Evolutionary conservation across 2,888 invertebrate genomes (phyloP), one percentile per base, ranked within the genome.

Genomic region (Tineola bisselliella): DNA sequence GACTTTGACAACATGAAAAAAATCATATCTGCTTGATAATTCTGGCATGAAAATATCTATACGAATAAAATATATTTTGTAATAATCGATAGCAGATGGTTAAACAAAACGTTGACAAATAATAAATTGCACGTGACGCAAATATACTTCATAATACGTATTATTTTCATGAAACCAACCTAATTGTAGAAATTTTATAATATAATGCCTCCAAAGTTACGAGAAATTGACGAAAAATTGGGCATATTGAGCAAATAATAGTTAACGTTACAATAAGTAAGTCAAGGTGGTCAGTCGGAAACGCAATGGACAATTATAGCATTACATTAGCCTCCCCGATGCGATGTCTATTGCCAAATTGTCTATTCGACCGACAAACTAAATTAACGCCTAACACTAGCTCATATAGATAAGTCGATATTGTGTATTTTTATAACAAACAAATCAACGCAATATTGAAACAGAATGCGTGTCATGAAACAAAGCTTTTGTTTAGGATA

Each of bases 241-340:
- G 3, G 19, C 25, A 54, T 54, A 25, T 13, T 54, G n/a, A 54
- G 54, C 54, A 54, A 54, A n/a, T 19, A 19, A 25, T 10, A 10
- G 11, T 25, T 12, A n/a, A 12, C 54, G 54, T 48, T 48, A 48
- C 19, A 54, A 72, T 73, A 70, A 77, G 76, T 79, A 66, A 81
- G 84, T 78, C 84, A 86, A 84, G 84, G 84, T 72, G 68, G 77
- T n/a, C 48, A 75, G 72, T 77, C 75, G 77, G 79, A 82, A 82
- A 79, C 76, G 74, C 77, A 77, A 77, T 77, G 77, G 74, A 75
- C 76, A 75, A 76, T 80, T 79, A 77, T 72, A 77, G 71, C 70
- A 69, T 72, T 75, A 54, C 60, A 56, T 33, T 31, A 52, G 25
- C 52, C 43, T 54, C 30, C 38, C 43, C 54, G 60, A 44, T 33